Percentiles rank a stretch among this genome's conserved stretches.
Evolutionary conservation across 1,140 invertebrate species (phyloP).

Genomic region (Chrysomallon squamiferum): DNA sequence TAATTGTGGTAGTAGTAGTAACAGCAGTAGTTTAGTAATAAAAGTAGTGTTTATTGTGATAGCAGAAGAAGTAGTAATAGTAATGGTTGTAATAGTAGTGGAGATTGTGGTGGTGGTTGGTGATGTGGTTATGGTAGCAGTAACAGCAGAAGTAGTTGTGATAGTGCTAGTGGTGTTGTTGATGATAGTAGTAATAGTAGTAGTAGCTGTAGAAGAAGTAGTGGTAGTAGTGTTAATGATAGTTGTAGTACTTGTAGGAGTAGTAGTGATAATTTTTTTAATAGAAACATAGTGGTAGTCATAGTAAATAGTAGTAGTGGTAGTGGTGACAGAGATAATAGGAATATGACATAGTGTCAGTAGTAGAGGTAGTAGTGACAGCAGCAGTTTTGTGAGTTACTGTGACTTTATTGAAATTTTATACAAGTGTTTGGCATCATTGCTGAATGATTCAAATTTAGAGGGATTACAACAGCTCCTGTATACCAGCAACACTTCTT

Average conservation of each 20-base stretch:
- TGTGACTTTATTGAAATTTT: too few species aligned
- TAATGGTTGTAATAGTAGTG: background rate
- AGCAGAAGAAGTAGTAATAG: conserved; percentile 6
- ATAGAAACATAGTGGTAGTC: background rate
- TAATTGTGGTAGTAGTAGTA: too few species aligned
- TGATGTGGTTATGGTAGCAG: conserved; percentile 2
- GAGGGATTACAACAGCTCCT: too few species aligned
- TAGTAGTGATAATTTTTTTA: conserved; percentile 6
- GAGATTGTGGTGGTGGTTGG: background rate
- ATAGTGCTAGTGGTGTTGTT: conserved; percentile 1
- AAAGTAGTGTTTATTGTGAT: background rate
- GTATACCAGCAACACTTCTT: too few species aligned
- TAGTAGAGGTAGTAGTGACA: too few species aligned
- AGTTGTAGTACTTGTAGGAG: conserved; percentile 9
- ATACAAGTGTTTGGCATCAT: too few species aligned
- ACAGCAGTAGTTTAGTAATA: too few species aligned
- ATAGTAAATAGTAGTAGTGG: too few species aligned
- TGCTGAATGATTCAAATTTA: too few species aligned
- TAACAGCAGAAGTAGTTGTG: conserved; percentile 3
- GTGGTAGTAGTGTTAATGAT: conserved; percentile 8
- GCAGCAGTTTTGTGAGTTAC: too few species aligned
- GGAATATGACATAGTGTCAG: too few species aligned
- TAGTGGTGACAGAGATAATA: too few species aligned
- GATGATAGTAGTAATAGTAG: conserved; percentile 10
- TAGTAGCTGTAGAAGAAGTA: conserved; percentile 10